Percentiles rank a stretch among this genome's conserved stretches.
phyloP scores from a whole-genome alignment of 2,113 vertebrate genomes.

The Tylochromis polylepis region DNA sequence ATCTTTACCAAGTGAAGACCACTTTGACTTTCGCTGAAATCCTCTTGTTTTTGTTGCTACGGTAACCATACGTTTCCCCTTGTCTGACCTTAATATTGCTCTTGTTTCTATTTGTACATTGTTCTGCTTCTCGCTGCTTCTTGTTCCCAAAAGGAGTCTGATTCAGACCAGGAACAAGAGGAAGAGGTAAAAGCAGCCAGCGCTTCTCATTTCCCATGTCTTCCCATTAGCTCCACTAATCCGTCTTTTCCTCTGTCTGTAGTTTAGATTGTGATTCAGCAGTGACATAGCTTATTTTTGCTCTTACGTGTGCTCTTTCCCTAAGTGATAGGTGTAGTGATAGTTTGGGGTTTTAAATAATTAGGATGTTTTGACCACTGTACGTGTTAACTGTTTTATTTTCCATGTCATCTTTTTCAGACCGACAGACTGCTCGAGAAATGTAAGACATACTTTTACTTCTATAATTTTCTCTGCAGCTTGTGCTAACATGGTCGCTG shows the following conservation, averaged over 20 bases:
- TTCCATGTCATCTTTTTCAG: conserved; percentile 77
- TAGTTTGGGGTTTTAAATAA: not conserved
- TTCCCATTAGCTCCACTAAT: conserved; percentile 25
- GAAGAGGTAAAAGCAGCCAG: conserved; percentile 86
- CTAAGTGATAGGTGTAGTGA: not conserved
- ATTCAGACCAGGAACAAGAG: conserved; percentile 94
- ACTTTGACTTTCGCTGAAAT: not conserved
- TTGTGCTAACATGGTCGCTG: not conserved
- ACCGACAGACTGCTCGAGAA: conserved; percentile 83
- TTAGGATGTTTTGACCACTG: no score
- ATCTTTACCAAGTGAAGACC: not conserved
- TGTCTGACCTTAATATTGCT: conserved; percentile 30
- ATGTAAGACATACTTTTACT: conserved; percentile 84
- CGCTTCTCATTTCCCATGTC: conserved; percentile 8
- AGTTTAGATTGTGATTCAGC: not conserved
- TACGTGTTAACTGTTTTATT: no score
- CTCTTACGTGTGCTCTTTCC: not conserved
- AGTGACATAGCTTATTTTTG: not conserved
- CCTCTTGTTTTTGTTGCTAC: conserved; percentile 29
- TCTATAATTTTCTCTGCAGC: not conserved
- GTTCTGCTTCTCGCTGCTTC: conserved; percentile 69
- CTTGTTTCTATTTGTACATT: conserved; percentile 63
- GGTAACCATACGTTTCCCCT: conserved; percentile 67
- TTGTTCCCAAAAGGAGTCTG: conserved; percentile 90
- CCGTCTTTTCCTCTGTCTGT: not conserved